phyloP scores from a whole-genome alignment of 2,888 invertebrate species.

The Drosophila mulleri region DNA sequence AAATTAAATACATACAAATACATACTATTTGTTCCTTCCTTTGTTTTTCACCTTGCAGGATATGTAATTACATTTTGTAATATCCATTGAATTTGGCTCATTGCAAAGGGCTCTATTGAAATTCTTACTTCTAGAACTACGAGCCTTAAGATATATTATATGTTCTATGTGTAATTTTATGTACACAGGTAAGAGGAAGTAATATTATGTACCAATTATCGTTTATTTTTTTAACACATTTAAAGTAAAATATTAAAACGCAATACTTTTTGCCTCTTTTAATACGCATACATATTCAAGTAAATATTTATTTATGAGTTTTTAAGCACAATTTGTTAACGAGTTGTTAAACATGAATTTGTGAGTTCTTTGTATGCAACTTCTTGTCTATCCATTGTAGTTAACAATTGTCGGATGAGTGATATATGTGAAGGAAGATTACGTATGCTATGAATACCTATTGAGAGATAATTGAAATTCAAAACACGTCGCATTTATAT shows the following conservation, averaged over 20 bases:
- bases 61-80: too few species aligned
- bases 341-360: conserved; percentile 15
- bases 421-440: conserved; percentile 22
- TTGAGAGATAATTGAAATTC: conserved; percentile 45
- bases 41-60: too few species aligned
- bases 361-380: conserved; percentile 19
- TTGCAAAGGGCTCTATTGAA: too few species aligned
- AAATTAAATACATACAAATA: too few species aligned
- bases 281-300: neutral
- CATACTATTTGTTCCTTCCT: too few species aligned
- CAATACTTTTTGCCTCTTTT: conserved; percentile 14
- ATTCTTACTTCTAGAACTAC: neutral
- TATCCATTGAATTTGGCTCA: too few species aligned
- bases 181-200: conserved; percentile 13
- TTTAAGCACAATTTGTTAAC: conserved; percentile 24
- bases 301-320: conserved; percentile 44
- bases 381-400: conserved; percentile 16
- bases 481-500: conserved; percentile 30
- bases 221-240: conserved; percentile 13
- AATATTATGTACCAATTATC: conserved; percentile 19
- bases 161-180: neutral
- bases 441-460: conserved; percentile 19
- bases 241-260: too few species aligned
- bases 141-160: neutral
- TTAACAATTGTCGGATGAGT: conserved; percentile 58